Evolutionary conservation across 2,113 vertebrate species (phyloP).

Genomic region (Corapipo altera): DNA sequence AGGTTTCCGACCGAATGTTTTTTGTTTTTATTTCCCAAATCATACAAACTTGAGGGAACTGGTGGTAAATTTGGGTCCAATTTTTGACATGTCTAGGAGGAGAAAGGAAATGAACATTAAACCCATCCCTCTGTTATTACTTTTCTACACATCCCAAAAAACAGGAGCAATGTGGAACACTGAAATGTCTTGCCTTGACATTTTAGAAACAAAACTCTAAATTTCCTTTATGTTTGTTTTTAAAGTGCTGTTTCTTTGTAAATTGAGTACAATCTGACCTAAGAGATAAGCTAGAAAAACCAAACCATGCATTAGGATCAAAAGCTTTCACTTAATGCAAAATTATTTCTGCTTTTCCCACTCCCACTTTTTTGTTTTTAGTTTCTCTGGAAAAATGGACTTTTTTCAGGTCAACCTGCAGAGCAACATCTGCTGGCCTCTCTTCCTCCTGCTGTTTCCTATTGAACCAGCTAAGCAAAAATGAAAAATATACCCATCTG

Average conservation of each 20-base stretch:
- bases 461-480: conserved; percentile 3
- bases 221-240: conserved; percentile 6
- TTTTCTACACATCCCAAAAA: background rate
- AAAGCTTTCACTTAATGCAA: background rate
- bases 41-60: background rate
- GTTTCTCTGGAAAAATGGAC: background rate
- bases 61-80: background rate
- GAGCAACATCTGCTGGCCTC: background rate
- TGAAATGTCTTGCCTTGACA: background rate
- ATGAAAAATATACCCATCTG: background rate
- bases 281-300: conserved; percentile 7
- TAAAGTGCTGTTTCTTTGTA: background rate
- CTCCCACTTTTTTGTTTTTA: background rate
- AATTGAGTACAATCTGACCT: background rate
- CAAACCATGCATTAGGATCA: background rate
- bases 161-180: background rate
- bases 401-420: conserved; percentile 42
- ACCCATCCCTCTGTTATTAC: background rate
- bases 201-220: background rate
- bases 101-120: background rate
- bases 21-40: background rate
- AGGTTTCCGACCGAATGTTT: background rate
- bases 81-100: background rate
- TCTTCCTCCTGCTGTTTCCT: conserved; percentile 52
- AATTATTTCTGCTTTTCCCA: conserved; percentile 6